Conservation (phyloP, 2,113 vertebrate genomes). For the Microcebus jonahi region DNA sequence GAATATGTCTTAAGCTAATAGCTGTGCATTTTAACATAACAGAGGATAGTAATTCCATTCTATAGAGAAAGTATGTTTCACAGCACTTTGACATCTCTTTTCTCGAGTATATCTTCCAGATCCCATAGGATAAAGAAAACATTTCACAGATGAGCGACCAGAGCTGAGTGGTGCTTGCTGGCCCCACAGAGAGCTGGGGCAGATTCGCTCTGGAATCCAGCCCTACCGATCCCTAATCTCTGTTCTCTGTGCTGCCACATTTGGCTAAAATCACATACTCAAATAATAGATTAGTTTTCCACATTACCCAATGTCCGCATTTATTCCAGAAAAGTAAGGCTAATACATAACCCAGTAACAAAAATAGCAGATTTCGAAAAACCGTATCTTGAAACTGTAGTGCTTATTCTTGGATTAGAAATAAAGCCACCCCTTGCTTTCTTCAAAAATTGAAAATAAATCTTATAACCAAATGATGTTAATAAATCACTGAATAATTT, state of each 20-base stretch:
- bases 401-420: background rate
- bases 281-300: background rate
- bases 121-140: background rate
- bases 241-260: background rate
- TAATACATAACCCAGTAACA: background rate
- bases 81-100: background rate
- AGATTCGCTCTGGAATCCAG: background rate
- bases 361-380: conserved; percentile 3
- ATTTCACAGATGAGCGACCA: background rate
- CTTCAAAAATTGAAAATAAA: background rate
- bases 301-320: background rate
- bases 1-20: background rate
- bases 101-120: background rate
- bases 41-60: background rate
- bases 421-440: background rate
- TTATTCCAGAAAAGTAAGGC: background rate
- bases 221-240: background rate
- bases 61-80: background rate
- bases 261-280: background rate
- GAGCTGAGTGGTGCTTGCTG: accelerated
- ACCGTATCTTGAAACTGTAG: background rate
- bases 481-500: background rate
- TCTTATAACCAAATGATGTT: background rate
- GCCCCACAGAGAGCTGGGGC: background rate
- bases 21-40: background rate